Percentiles rank a stretch among this genome's conserved stretches.
These are phyloP conservation scores for Adelognathus sp. DNA, from an alignment of 2,888 invertebrate genomes.

Conservation along the genomic window DNA sequence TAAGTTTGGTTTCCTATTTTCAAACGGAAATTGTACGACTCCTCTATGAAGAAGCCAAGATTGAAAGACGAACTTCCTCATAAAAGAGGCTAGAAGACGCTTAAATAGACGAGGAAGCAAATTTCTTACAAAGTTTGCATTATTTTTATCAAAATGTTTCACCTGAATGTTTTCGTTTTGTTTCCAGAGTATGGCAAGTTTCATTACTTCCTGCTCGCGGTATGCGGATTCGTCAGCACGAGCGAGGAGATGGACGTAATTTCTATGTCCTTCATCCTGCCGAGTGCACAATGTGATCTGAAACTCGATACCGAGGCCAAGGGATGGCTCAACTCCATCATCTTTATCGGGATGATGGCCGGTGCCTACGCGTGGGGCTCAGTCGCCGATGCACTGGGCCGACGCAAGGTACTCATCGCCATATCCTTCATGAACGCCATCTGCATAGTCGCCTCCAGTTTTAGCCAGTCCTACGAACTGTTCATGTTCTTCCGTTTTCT, in stretches of 20 bases:
- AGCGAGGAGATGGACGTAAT: slow-evolving; percentile 98
- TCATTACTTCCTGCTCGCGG: slow-evolving; percentile 93
- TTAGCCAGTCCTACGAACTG: slow-evolving; percentile 93
- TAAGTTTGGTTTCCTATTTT: no score
- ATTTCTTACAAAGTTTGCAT: no score
- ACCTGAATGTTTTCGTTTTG: background rate
- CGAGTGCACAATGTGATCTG: slow-evolving; percentile 96
- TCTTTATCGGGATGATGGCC: slow-evolving; percentile 96
- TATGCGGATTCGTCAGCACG: slow-evolving; percentile 96
- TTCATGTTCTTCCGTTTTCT: slow-evolving; percentile 96
- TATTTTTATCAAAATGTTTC: background rate
- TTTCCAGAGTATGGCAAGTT: slow-evolving; percentile 91
- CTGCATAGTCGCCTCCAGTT: slow-evolving; percentile 95
- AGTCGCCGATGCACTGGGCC: slow-evolving; percentile 93
- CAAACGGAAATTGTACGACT: no score
- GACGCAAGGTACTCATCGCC: slow-evolving; percentile 93
- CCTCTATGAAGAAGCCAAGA: no score
- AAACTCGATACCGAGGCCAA: slow-evolving; percentile 92
- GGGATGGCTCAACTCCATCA: slow-evolving; percentile 91
- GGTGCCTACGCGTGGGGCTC: slow-evolving; percentile 97
- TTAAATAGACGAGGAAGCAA: no score
- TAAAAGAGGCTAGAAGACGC: no score
- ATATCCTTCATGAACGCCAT: slow-evolving; percentile 95
- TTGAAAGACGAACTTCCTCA: no score
- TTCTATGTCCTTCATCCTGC: slow-evolving; percentile 96